Base-by-base conservation (phyloP, 2,113 vertebrate genomes). In the Platanista minor region DNA sequence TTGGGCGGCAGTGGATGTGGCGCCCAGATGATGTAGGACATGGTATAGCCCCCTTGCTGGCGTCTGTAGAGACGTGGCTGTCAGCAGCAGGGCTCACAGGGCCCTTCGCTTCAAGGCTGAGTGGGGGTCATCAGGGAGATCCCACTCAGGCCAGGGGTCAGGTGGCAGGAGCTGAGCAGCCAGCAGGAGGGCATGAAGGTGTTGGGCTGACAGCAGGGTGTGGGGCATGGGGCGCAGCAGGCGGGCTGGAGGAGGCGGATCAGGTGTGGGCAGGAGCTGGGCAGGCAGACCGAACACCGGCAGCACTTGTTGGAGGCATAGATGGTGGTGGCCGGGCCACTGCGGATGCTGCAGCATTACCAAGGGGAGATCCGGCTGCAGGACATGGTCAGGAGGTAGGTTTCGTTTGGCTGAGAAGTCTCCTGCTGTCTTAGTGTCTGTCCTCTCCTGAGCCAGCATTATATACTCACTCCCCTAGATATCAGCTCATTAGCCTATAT, bases 1-100 rank as follows among this genome's bases (percentile, higher is more conserved):
- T 86, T 71, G 62, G 52, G n/a, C 15, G 8, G 61, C 69, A 66
- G 17, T 0, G 0, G 10, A 8, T 85, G 23, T 0, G 18, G n/a
- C 29, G 15, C 23, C 25, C n/a, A 21, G 33, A 41, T 8, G 59
- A 6, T 7, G 23, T 1, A 10, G 36, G 14, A 12, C 0, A 0
- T 6, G 5, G 18, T 43, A 12, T 14, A 12, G 27, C 57, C 43
- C 43, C 1, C 7, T 69, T 17, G 7, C 29, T 33, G 31, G 49
- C 36, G 20, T 46, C 57, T 29, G 15, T 13, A 14, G 52, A 67
- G 10, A 21, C 7, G 6, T 17, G 15, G 21, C 36, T 62, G 15
- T 41, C 80, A 85, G 27, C 27, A 21, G 9, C 21, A 8, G 36
- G 8, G 10, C 36, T 20, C 31, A 54, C 4, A 6, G 41, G 39